phyloP scores from a whole-genome alignment of 1,140 invertebrate genomes.

The Ditylenchus dipsaci region DNA sequence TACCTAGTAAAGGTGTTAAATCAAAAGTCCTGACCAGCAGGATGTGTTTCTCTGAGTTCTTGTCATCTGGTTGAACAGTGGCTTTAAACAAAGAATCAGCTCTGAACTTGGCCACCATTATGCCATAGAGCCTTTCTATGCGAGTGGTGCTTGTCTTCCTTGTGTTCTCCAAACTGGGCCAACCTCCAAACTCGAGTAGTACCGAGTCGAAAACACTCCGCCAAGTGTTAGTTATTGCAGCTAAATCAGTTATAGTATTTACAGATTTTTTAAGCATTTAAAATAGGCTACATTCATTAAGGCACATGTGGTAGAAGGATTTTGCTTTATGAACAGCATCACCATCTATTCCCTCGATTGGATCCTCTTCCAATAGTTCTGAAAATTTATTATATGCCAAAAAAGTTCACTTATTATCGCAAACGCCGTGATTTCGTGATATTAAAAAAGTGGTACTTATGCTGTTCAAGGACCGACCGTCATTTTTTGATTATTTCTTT shows the following conservation, averaged over 20 bases:
- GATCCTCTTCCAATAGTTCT: slow-evolving; percentile 52
- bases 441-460: too few species aligned
- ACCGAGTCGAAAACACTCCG: slow-evolving; percentile 51
- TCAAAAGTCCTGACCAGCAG: slow-evolving; percentile 33
- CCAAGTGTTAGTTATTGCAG: slow-evolving; percentile 51
- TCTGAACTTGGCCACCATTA: slow-evolving; percentile 55
- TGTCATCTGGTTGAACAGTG: slow-evolving; percentile 56
- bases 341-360: slow-evolving; percentile 36
- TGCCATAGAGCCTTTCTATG: slow-evolving; percentile 51
- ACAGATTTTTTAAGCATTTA: neutral
- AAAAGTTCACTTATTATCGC: neutral
- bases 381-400: slow-evolving; percentile 18
- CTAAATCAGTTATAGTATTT: slow-evolving; percentile 13
- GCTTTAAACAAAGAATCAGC: slow-evolving; percentile 56
- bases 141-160: slow-evolving; percentile 19
- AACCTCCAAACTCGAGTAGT: slow-evolving; percentile 48
- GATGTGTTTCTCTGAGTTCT: slow-evolving; percentile 56
- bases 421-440: too few species aligned
- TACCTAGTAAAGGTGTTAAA: neutral
- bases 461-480: too few species aligned
- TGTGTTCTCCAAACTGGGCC: slow-evolving; percentile 48
- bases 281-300: slow-evolving; percentile 56
- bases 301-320: slow-evolving; percentile 57
- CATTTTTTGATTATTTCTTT: too few species aligned
- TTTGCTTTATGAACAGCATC: slow-evolving; percentile 57